phyloP scores from a whole-genome alignment of 2,113 vertebrate genomes.

The Melanerpes formicivorus region DNA sequence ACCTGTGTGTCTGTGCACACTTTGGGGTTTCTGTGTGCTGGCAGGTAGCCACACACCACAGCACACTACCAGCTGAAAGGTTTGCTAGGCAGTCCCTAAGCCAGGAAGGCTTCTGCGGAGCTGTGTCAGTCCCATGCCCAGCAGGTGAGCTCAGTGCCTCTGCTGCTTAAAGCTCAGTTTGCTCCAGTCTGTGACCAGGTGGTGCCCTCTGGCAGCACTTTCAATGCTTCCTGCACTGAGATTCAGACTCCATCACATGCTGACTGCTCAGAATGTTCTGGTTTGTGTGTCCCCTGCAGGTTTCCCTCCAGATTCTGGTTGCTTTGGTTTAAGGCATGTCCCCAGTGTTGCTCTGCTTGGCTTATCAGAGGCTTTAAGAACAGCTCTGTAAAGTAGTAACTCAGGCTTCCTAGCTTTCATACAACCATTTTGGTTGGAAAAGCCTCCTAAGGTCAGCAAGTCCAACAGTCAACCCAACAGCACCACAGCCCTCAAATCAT shows the following conservation, averaged over 20 bases:
- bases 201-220: not conserved
- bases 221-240: not conserved
- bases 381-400: not conserved
- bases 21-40: not conserved
- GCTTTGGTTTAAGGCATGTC: not conserved
- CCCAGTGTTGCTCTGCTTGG: not conserved
- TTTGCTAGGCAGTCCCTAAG: not conserved
- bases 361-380: not conserved
- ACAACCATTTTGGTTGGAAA: not conserved
- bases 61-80: not conserved
- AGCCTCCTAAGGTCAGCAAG: too few species aligned
- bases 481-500: too few species aligned
- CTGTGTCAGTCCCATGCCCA: not conserved
- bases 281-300: not conserved
- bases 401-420: not conserved
- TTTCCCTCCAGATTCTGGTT: not conserved
- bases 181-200: not conserved
- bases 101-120: not conserved
- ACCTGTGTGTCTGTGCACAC: not conserved
- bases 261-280: not conserved
- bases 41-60: not conserved
- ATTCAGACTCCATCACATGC: not conserved
- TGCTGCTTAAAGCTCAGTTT: not conserved
- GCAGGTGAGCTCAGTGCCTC: not conserved
- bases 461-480: too few species aligned